These are phyloP conservation scores for Julus scanicus DNA, from an alignment of 2,888 invertebrate species.

Conservation along the genomic window DNA sequence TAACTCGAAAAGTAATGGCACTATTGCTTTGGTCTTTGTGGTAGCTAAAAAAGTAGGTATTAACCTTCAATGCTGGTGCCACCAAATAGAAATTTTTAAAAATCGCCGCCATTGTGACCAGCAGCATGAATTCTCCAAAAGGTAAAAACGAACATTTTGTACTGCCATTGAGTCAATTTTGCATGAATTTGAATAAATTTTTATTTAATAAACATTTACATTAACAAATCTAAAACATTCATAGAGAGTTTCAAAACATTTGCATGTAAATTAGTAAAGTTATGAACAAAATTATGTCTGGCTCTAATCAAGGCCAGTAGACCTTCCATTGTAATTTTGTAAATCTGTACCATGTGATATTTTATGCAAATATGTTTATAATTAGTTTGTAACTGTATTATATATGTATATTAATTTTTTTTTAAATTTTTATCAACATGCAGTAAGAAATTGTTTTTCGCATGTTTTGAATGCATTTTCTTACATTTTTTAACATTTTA, in stretches of 20 bases:
- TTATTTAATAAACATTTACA: neutral
- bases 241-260: neutral
- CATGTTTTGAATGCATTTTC: neutral
- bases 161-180: neutral
- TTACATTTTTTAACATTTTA: neutral
- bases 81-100: neutral
- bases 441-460: neutral
- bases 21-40: conserved; percentile 10
- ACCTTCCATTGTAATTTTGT: neutral
- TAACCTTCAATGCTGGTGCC: neutral
- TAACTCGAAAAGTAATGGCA: neutral
- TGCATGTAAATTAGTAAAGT: neutral
- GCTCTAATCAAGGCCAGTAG: neutral
- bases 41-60: neutral
- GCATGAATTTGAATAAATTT: neutral
- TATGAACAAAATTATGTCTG: neutral
- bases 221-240: neutral
- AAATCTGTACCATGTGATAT: neutral
- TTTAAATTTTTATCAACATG: neutral
- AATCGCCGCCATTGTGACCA: neutral
- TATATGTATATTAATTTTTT: neutral
- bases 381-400: neutral
- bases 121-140: neutral
- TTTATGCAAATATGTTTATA: neutral
- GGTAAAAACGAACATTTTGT: neutral